A percentile compares a stretch with the other conserved stretches of the same genome.
Conservation (phyloP, 2,888 invertebrate species). For the Archaeoteleia sp. region DNA sequence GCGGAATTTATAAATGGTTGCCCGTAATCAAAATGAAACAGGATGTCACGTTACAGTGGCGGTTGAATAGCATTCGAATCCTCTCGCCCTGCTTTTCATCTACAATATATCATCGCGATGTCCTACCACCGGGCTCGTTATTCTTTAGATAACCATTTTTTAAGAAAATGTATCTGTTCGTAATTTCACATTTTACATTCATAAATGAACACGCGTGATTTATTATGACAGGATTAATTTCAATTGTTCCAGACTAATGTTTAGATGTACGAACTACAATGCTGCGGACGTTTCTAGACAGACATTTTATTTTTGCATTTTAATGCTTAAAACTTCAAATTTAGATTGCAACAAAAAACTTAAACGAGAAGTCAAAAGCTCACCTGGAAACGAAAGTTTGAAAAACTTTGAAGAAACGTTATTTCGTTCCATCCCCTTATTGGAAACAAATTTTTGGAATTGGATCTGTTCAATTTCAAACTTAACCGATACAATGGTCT, state of each 20-base stretch:
- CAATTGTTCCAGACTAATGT: constrained; percentile 3
- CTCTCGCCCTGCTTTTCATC: constrained; percentile 40
- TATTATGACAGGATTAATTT: constrained; percentile 35
- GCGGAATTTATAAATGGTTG: constrained; percentile 46
- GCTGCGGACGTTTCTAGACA: no score
- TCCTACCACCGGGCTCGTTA: constrained; percentile 22
- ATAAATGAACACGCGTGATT: constrained; percentile 26
- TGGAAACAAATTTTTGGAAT: no score
- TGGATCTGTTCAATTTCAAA: no score
- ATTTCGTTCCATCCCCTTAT: no score
- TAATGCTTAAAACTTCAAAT: background rate
- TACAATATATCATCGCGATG: constrained; percentile 37
- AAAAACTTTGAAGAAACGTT: no score
- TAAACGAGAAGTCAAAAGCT: no score
- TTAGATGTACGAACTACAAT: no score
- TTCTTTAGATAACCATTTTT: constrained; percentile 46
- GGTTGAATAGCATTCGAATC: constrained; percentile 51
- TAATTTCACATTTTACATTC: constrained; percentile 25
- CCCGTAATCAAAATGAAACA: constrained; percentile 52
- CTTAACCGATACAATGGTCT: no score
- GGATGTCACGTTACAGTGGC: constrained; percentile 49
- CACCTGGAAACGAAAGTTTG: constrained; percentile 4
- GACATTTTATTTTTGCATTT: background rate
- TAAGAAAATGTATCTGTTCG: constrained; percentile 49
- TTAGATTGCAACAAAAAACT: background rate